Percentiles rank a stretch among this genome's conserved stretches.
Evolutionary conservation across 2,113 vertebrate species (phyloP).

Genomic region (Colaptes auratus): DNA sequence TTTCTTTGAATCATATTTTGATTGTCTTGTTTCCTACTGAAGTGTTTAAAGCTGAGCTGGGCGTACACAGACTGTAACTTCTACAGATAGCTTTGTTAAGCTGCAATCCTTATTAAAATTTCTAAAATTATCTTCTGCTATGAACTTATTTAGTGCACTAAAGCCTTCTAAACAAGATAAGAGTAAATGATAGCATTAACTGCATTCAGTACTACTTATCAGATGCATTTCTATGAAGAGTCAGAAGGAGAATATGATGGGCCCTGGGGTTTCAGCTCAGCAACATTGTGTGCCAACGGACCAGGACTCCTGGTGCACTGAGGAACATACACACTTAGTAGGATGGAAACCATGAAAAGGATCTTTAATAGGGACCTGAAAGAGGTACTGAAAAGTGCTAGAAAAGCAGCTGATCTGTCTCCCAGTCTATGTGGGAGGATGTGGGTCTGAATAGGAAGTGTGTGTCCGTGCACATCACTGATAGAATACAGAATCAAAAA

Average conservation of each 20-base stretch:
- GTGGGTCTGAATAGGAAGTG: background rate
- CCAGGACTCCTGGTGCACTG: background rate
- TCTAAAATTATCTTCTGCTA: background rate
- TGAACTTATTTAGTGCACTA: background rate
- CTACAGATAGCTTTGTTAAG: background rate
- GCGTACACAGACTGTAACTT: background rate
- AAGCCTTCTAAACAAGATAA: background rate
- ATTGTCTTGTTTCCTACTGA: constrained; percentile 12
- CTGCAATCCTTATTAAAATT: background rate
- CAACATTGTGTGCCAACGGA: background rate
- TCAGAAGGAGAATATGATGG: background rate
- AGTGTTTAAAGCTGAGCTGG: constrained; percentile 22
- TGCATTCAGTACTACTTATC: background rate
- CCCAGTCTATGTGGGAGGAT: background rate
- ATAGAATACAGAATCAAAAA: background rate
- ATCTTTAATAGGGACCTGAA: background rate
- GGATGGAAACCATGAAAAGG: background rate
- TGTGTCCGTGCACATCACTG: background rate
- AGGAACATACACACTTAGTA: background rate
- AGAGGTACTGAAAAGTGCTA: background rate
- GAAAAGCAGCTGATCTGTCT: background rate
- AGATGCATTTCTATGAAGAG: background rate
- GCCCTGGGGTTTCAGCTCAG: background rate
- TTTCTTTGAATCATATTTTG: constrained; percentile 39
- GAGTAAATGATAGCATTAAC: background rate